These are phyloP conservation scores for Callosobruchus maculatus DNA, from an alignment of 2,888 invertebrate species.

Conservation along the genomic window DNA sequence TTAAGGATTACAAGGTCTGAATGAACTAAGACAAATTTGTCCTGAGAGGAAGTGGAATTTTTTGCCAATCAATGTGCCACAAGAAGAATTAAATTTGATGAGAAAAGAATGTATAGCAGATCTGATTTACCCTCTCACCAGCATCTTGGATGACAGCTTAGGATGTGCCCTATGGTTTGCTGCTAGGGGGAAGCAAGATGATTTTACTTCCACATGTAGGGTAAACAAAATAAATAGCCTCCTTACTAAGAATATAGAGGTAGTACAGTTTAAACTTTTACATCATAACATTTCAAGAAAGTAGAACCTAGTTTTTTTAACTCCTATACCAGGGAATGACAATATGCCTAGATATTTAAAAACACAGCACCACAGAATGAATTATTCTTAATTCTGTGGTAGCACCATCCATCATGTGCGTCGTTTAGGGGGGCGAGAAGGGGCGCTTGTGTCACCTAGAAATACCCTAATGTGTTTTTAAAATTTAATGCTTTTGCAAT, in stretches of 20 bases:
- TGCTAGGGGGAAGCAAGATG: constrained; percentile 63
- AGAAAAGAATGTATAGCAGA: constrained; percentile 63
- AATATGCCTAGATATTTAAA: too few species aligned
- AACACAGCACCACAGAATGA: too few species aligned
- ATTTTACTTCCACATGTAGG: constrained; percentile 60
- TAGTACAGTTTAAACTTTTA: constrained; percentile 10
- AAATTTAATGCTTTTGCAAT: too few species aligned
- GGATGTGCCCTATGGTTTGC: constrained; percentile 98
- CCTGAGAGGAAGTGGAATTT: constrained; percentile 80
- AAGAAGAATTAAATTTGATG: constrained; percentile 59
- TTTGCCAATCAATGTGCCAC: constrained; percentile 71
- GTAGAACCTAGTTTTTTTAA: too few species aligned
- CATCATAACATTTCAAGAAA: not conserved
- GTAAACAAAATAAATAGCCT: too few species aligned
- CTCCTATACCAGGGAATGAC: too few species aligned
- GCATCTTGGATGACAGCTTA: constrained; percentile 92
- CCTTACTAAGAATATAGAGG: too few species aligned
- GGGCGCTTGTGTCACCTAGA: too few species aligned
- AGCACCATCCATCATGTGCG: too few species aligned
- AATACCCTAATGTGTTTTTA: too few species aligned
- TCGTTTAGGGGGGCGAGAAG: too few species aligned
- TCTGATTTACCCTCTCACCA: constrained; percentile 79
- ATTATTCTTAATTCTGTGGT: too few species aligned
- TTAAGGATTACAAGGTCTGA: constrained; percentile 62
- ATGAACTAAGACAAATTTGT: constrained; percentile 66